Base-by-base conservation (phyloP, 2,797 vertebrate species). In the Staurois parvus region DNA sequence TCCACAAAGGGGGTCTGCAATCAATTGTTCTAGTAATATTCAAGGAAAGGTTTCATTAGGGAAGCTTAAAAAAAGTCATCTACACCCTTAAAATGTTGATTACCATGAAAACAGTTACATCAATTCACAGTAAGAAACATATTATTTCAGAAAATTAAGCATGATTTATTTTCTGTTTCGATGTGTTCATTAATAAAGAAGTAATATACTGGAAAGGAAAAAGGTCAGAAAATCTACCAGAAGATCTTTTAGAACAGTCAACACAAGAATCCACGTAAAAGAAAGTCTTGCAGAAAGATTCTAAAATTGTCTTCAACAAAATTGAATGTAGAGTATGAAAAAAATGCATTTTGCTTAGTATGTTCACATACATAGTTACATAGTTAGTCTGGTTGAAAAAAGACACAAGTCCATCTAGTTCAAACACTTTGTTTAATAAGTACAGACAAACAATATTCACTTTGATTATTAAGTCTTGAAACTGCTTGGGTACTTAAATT, bases 21-120 rank as follows among this genome's bases (percentile, higher is more conserved):
- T 90, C 89, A 92, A 93, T 93, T 90, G 77, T 83, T 83, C 89
- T 90, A 88, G 84, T 89, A 90, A 89, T 81, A 26, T 92, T 89
- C 89, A 86, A 88, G 84, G 89, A 89, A 89, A 93, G 90, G 93
- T 92, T 96, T 95, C 95, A 95, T 96, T 96, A 96, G 95, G 96
- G 95, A 96, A 96, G 94, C 94, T 52, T 29, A 40, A 72, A 42
- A 72, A 78, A 79, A 72, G 21, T 73, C 26, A 32, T 59, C 76
- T 72, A 72, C 76, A 84, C 95, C 95, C 95, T 94, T 88, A 81
- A 92, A 92, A 92, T 95, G 96, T 95, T 81, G 24, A 48, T 83
- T 84, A 69, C 19, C 42, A 56, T 26, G 4, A 48, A 85, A 76
- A 32, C 24, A 67, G 80, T 72, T 13, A 64, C 68, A 34, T 64